Evolutionary conservation across 2,113 vertebrate genomes (phyloP), one percentile per base, ranked within the genome.

Genomic region (Trinectes maculatus): DNA sequence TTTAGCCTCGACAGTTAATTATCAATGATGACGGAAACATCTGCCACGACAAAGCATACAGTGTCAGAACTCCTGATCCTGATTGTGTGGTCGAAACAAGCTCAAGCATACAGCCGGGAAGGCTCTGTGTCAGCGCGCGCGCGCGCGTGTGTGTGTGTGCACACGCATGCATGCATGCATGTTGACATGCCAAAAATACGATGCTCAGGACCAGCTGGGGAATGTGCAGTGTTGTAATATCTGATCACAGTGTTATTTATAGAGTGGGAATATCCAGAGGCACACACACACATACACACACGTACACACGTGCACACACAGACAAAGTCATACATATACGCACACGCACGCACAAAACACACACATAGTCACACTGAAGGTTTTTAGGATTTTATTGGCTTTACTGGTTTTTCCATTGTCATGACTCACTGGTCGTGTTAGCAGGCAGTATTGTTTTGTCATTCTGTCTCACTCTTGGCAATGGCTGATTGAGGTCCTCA

Each of bases 171-270:
- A 16, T 29, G 31, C 16, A 22, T 3, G 37, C 19, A 39, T 48
- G 29, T 22, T 11, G n/a, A n/a, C n/a, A n/a, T 25, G 37, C 53
- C 43, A 37, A 63, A 55, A 55, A 22, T 53, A 42, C 22, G 57
- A 79, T 56, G 51, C 33, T 31, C 28, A 26, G 49, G 68, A 74
- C 66, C 78, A 81, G 79, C 84, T 77, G 69, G 56, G 69, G 87
- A 86, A 81, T 85, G 84, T 83, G 84, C 86, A 77, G 40, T 80
- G 74, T 57, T 85, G 74, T 86, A 86, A 87, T 75, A 89, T 85
- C 80, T 83, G 84, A 85, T 86, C 80, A 81, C 69, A 26, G 26
- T 25, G 71, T 49, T 89, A 87, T 87, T 82, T 84, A 78, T 83
- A 80, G 83, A 55, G 62, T 12, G 46, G 51, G 65, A 52, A 61